Percentiles rank a stretch among this genome's conserved stretches.
These are phyloP conservation scores for Euzetes globulus DNA, from an alignment of 2,888 invertebrate genomes.

Conservation along the genomic window DNA sequence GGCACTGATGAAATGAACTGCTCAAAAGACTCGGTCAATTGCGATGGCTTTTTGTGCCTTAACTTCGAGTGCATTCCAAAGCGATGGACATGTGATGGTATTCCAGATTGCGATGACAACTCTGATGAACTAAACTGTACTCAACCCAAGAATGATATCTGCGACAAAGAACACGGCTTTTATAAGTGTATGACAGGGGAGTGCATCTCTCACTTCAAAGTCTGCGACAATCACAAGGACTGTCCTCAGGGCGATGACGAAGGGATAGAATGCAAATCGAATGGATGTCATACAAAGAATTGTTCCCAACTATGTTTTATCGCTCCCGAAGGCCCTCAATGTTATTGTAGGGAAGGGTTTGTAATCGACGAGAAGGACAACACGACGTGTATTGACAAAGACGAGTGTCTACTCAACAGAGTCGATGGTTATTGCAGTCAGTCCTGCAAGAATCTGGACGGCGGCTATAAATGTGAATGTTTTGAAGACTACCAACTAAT, in stretches of 20 bases:
- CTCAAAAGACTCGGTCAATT: neutral
- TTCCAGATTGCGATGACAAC: slow-evolving; percentile 33
- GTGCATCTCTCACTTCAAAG: slow-evolving; percentile 37
- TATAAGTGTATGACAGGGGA: slow-evolving; percentile 34
- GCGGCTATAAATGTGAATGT: slow-evolving; percentile 61
- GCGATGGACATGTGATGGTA: slow-evolving; percentile 36
- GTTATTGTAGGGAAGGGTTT: slow-evolving; percentile 41
- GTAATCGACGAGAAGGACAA: slow-evolving; percentile 33
- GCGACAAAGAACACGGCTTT: slow-evolving; percentile 18
- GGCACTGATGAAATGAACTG: slow-evolving; percentile 32
- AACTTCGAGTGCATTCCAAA: slow-evolving; percentile 33
- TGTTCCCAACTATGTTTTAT: slow-evolving; percentile 32
- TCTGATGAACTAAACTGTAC: slow-evolving; percentile 33
- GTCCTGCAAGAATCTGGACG: slow-evolving; percentile 58
- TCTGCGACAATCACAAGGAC: slow-evolving; percentile 41
- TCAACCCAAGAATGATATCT: neutral
- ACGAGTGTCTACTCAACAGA: slow-evolving; percentile 39
- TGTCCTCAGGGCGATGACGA: slow-evolving; percentile 41
- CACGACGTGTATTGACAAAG: slow-evolving; percentile 44
- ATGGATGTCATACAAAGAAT: slow-evolving; percentile 34
- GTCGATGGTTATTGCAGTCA: slow-evolving; percentile 51
- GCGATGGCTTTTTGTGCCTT: slow-evolving; percentile 27
- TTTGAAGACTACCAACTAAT: slow-evolving; percentile 56
- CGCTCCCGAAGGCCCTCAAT: slow-evolving; percentile 38
- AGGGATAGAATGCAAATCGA: slow-evolving; percentile 38